These are phyloP conservation scores for Drosophila baimaii DNA, from an alignment of 1,140 invertebrate species.

Conservation along the genomic window DNA sequence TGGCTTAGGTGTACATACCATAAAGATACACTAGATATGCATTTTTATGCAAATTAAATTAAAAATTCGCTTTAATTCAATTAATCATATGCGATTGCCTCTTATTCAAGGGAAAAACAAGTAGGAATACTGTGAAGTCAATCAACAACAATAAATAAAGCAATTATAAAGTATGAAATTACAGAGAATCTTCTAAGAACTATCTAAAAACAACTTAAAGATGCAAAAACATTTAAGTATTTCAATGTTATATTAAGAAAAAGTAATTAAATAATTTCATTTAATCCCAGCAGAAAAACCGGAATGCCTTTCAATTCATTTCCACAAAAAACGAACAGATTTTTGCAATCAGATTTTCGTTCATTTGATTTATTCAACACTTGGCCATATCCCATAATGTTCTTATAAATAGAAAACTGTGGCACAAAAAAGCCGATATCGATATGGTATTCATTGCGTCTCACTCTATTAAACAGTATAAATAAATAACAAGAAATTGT, in stretches of 20 bases:
- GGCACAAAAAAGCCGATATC: conserved; percentile 7
- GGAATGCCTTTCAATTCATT: not conserved
- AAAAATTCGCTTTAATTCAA: not conserved
- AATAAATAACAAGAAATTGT: conserved; percentile 22
- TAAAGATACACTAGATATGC: not conserved
- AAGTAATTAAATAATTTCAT: not conserved
- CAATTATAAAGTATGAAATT: not conserved
- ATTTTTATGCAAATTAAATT: conserved; percentile 12
- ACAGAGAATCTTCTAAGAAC: too few species aligned
- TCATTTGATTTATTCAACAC: not conserved
- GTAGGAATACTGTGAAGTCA: not conserved
- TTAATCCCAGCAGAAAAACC: not conserved
- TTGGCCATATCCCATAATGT: conserved; percentile 20
- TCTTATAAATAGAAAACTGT: conserved; percentile 6
- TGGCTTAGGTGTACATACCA: conserved; percentile 1
- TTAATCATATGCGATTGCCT: not conserved
- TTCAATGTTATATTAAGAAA: not conserved
- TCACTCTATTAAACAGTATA: conserved; percentile 6
- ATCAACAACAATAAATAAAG: too few species aligned
- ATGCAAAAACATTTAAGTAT: too few species aligned
- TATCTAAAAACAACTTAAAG: too few species aligned
- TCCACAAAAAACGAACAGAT: not conserved
- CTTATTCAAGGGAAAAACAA: not conserved
- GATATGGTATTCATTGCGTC: conserved; percentile 30
- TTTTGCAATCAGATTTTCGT: not conserved